These are phyloP conservation scores for Cyrtorhinus lividipennis DNA, from an alignment of 1,140 invertebrate species.

Conservation along the genomic window DNA sequence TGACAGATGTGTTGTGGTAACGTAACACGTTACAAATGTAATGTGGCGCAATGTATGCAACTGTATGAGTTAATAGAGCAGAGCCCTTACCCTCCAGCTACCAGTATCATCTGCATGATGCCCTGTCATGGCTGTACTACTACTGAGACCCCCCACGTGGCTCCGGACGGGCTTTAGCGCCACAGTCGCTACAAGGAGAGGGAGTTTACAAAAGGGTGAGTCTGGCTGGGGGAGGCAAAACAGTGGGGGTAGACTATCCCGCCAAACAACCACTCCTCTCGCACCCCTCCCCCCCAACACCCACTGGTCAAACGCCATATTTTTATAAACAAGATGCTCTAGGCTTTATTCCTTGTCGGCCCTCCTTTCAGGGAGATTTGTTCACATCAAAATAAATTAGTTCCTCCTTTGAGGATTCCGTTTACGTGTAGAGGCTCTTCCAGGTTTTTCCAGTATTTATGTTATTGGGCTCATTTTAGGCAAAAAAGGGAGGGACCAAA, in stretches of 20 bases:
- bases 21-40: too few species aligned
- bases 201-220: neutral
- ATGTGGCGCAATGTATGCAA: too few species aligned
- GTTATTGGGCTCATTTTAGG: too few species aligned
- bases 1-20: too few species aligned
- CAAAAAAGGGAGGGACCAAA: too few species aligned
- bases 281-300: conserved; percentile 1
- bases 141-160: conserved; percentile 11
- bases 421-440: too few species aligned
- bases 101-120: conserved; percentile 26
- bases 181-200: conserved; percentile 8
- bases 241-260: neutral
- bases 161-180: conserved; percentile 5
- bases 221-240: neutral
- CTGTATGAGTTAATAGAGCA: too few species aligned
- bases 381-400: too few species aligned
- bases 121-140: conserved; percentile 6
- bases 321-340: neutral
- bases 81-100: conserved; percentile 24
- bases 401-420: too few species aligned
- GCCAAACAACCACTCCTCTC: conserved; percentile 2
- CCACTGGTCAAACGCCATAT: neutral
- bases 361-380: too few species aligned
- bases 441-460: too few species aligned
- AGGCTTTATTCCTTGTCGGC: too few species aligned